Evolutionary conservation across 2,113 vertebrate species (phyloP), one percentile per base, ranked within the genome.

Genomic region (Oryzias celebensis): DNA sequence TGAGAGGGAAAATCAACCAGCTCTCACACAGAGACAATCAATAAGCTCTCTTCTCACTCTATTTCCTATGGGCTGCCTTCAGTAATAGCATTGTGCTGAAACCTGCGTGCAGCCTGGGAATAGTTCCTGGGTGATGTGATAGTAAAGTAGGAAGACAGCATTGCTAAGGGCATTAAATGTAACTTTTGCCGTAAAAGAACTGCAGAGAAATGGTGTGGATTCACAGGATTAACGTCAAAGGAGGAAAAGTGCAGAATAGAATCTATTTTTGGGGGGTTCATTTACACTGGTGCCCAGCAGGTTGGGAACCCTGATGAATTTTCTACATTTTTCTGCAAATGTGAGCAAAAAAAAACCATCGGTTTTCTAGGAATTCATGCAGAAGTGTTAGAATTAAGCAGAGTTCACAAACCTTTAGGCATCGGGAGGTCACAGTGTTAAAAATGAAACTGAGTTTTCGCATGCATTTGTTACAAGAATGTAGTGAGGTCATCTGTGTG

Each of bases 1-100:
- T 81, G 82, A 75, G 77, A 56, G 63, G 78, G 72, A 80, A 75
- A 75, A 87, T 80, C 80, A 83, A 83, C 67, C 59, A 65, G 66
- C 75, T 82, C 82, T 82, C 85, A 71, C 77, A 77, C 72, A 70
- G 74, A 85, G 79, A 77, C 72, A 84, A 88, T 88, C 86, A 81
- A 88, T 88, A 88, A 82, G 73, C 77, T 75, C 81, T 77, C 71
- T 71, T 64, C 81, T 86, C 77, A 83, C 69, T 81, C 83, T 82
- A 84, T 81, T 87, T 85, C 83, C 83, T 85, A 71, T 79, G 82
- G 81, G 83, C 75, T 49, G 68, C 70, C 75, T 73, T 58, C 63
- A 71, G 78, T 89, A 84, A 81, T 79, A 84, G 85, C 81, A 70
- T 59, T 65, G 82, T 74, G 77, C 75, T 76, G 58, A 49, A 76